Base-by-base conservation (phyloP, 2,797 vertebrate genomes). In the Acanthurus tractus region DNA sequence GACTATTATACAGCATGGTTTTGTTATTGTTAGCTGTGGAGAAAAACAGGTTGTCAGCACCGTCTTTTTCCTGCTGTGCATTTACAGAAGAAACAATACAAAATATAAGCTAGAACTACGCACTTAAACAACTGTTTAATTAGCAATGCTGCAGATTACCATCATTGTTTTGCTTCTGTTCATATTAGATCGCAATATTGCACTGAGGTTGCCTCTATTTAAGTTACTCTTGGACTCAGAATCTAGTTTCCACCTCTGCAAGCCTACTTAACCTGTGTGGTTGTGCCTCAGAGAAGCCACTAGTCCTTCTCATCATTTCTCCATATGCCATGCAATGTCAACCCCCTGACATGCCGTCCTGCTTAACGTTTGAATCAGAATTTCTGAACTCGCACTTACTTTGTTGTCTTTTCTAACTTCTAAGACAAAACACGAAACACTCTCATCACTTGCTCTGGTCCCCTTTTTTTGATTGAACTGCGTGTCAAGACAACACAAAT, bases 151-250 rank as follows among this genome's bases (percentile, higher is more conserved):
- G 12, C 34, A 59, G 29, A 81, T 36, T 40, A 40, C 38, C 10
- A 40, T 40, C 2, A 22, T 11, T 14, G 8, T 36, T 40, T 25
- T 65, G 3, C 11, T 17, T 7, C 8, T 45, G 10, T 18, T 61
- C 6, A 42, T 45, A 10, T 20, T 8, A 55, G 29, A 52, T 20
- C 22, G 57, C 42, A 55, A 2, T 81, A 25, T 25, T 25, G 25
- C 70, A 36, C 55, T n/a, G 36, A 76, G 68, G 52, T n/a, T 52
- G 4, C 46, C 46, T 61, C 45, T 68, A 3, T 77, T 20, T 72
- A 44, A n/a, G 9, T 45, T 40, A 68, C 57, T 76, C 14, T 72
- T 49, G 49, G 42, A 56, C 18, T 70, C n/a, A 56, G 15, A 36
- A 63, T 72, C 53, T 13, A 15, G 6, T 1, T 69, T 79, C 52